Percentiles rank a stretch among this genome's conserved stretches.
Conservation (phyloP, 2,888 invertebrate genomes). For the Calameuta idolon region DNA sequence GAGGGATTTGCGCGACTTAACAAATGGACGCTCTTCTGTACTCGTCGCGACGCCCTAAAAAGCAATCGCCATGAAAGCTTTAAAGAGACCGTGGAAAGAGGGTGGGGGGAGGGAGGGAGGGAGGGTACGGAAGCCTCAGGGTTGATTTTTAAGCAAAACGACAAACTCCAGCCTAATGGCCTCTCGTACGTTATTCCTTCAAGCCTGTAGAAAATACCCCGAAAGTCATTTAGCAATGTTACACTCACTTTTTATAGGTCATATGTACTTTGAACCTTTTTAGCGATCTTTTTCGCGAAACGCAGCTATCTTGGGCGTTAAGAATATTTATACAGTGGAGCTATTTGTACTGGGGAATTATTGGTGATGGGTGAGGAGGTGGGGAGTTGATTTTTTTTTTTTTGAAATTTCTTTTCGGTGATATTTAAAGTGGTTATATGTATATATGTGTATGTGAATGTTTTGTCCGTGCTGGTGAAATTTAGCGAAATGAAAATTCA, state of each 20-base stretch:
- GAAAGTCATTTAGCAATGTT: not conserved
- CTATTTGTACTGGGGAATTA: not conserved
- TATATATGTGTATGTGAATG: too few species aligned
- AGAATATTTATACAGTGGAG: not conserved
- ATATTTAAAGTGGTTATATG: too few species aligned
- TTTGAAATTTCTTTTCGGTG: not conserved
- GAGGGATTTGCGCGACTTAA: conserved; percentile 23
- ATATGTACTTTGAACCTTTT: not conserved
- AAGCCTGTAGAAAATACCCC: not conserved
- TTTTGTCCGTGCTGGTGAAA: not conserved
- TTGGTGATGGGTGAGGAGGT: not conserved
- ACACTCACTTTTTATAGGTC: not conserved
- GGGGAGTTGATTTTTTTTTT: not conserved
- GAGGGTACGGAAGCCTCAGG: not conserved
- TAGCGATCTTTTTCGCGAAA: not conserved
- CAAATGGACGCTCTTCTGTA: conserved; percentile 29
- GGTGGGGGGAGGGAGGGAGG: not conserved
- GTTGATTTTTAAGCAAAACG: conserved; percentile 1
- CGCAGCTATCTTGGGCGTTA: not conserved
- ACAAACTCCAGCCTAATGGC: not conserved
- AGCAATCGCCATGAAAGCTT: conserved; percentile 56
- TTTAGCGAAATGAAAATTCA: conserved; percentile 1
- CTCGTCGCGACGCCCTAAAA: conserved; percentile 40
- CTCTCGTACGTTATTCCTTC: not conserved
- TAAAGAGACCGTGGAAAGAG: conserved; percentile 14